Evolutionary conservation across 2,113 vertebrate species (phyloP).

Genomic region (Thunnus thynnus): DNA sequence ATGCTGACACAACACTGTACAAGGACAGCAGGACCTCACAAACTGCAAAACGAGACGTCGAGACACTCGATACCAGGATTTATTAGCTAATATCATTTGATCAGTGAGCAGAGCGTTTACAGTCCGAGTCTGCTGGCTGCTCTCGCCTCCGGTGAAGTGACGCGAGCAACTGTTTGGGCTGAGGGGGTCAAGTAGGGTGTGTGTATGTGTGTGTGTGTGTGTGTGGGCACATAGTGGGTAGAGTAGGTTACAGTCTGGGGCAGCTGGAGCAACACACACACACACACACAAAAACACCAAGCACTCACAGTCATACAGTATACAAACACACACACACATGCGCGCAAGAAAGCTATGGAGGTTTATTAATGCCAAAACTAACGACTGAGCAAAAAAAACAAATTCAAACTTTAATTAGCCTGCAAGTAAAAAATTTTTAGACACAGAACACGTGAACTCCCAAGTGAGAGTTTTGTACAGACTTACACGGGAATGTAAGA

Average conservation of each 20-base stretch:
- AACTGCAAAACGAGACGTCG: neutral
- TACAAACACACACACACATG: slow-evolving; percentile 43
- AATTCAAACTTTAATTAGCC: too few species aligned
- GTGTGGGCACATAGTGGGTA: slow-evolving; percentile 7
- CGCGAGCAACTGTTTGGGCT: slow-evolving; percentile 69
- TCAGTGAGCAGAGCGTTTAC: slow-evolving; percentile 23
- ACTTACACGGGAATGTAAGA: too few species aligned
- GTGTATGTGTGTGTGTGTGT: slow-evolving; percentile 37
- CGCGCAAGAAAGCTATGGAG: neutral
- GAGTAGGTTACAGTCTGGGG: slow-evolving; percentile 63
- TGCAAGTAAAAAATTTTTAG: too few species aligned
- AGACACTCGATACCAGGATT: slow-evolving; percentile 27
- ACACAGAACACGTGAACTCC: too few species aligned
- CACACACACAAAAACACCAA: slow-evolving; percentile 17
- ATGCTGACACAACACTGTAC: neutral
- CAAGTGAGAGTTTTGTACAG: too few species aligned
- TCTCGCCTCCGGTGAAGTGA: slow-evolving; percentile 52
- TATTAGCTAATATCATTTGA: slow-evolving; percentile 39
- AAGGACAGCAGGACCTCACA: slow-evolving; percentile 5
- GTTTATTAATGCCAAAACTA: neutral
- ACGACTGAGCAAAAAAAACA: too few species aligned
- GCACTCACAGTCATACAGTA: slow-evolving; percentile 11
- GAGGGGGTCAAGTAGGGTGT: slow-evolving; percentile 52
- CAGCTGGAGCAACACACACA: slow-evolving; percentile 69
- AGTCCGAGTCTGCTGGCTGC: slow-evolving; percentile 47